Percentiles rank a stretch among this genome's conserved stretches.
phyloP scores from a whole-genome alignment of 1,140 invertebrate genomes.

The Papilio polytes region DNA sequence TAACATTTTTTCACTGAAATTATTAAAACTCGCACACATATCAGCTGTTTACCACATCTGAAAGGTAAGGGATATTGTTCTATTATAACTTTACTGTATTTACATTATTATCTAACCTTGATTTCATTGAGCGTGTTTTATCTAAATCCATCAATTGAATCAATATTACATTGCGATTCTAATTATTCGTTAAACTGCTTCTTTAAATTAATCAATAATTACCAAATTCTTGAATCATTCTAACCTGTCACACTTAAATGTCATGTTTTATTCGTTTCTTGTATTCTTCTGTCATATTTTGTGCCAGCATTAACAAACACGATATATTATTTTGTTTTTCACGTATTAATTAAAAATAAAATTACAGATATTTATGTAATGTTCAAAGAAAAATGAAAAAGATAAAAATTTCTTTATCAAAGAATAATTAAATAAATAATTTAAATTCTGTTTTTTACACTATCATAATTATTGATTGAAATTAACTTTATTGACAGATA shows the following conservation, averaged over 20 bases:
- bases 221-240: background rate
- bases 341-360: too few relatives aligned
- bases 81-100: conserved; percentile 48
- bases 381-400: too few relatives aligned
- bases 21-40: conserved; percentile 64
- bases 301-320: too few relatives aligned
- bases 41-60: conserved; percentile 66
- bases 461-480: too few relatives aligned
- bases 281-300: background rate
- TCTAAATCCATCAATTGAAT: conserved; percentile 40
- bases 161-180: conserved; percentile 23
- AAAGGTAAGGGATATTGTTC: conserved; percentile 69
- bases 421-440: too few relatives aligned
- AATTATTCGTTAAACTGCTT: conserved; percentile 39
- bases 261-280: conserved; percentile 8
- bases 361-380: too few relatives aligned
- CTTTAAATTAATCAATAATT: background rate
- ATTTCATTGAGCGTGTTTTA: conserved; percentile 48
- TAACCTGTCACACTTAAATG: conserved; percentile 13
- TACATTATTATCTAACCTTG: conserved; percentile 54
- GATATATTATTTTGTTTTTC: too few relatives aligned
- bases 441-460: too few relatives aligned
- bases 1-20: conserved; percentile 76
- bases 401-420: too few relatives aligned
- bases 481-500: too few relatives aligned